phyloP scores from a whole-genome alignment of 1,140 invertebrate species.

The Probaryconus sp. region DNA sequence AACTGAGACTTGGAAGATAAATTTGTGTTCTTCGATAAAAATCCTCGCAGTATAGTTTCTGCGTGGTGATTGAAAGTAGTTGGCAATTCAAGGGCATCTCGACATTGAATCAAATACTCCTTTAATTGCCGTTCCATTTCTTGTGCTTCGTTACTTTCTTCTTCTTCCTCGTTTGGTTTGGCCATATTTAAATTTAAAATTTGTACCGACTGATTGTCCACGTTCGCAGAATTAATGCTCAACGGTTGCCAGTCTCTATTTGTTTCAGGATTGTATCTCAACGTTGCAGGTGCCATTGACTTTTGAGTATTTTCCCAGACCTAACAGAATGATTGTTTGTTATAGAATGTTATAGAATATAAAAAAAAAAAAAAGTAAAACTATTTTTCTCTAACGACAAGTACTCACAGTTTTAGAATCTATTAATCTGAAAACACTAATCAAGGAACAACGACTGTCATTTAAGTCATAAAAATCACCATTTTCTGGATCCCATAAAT shows the following conservation, averaged over 20 bases:
- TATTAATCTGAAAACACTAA: constrained; percentile 68
- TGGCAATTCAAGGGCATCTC: constrained; percentile 65
- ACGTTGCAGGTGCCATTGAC: constrained; percentile 63
- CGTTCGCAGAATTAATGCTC: constrained; percentile 29
- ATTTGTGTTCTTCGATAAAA: constrained; percentile 58
- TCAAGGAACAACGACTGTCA: constrained; percentile 71
- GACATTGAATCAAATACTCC: constrained; percentile 68
- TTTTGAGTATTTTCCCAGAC: constrained; percentile 75
- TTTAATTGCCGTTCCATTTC: constrained; percentile 69
- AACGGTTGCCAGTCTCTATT: constrained; percentile 73
- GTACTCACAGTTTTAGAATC: constrained; percentile 71
- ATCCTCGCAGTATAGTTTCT: constrained; percentile 64
- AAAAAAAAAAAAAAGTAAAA: constrained; percentile 1
- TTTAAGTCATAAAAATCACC: constrained; percentile 69
- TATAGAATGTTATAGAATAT: neutral
- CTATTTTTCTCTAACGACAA: constrained; percentile 4
- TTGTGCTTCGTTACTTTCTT: constrained; percentile 31
- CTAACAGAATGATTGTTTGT: constrained; percentile 48
- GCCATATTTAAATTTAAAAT: constrained; percentile 62
- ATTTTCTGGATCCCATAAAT: constrained; percentile 74
- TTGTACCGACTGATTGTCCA: constrained; percentile 61
- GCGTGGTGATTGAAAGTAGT: constrained; percentile 74
- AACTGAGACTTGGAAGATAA: constrained; percentile 59
- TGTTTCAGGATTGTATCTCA: constrained; percentile 68
- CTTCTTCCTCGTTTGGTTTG: constrained; percentile 44